phyloP scores from a whole-genome alignment of 1,140 invertebrate species.

The Onthophagus taurus region DNA sequence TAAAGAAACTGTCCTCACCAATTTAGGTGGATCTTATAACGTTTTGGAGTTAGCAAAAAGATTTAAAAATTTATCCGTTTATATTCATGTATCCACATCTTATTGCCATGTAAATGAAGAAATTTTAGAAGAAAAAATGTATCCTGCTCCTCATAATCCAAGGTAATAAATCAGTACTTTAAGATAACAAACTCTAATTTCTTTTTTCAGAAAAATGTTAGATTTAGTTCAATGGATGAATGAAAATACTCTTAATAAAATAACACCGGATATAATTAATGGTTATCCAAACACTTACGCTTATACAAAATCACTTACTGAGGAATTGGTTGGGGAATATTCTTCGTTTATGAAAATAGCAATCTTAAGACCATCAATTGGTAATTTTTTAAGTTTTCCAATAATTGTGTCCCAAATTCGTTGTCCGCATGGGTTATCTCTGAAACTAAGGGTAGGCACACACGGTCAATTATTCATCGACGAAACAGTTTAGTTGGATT shows the following conservation, averaged over 20 bases:
- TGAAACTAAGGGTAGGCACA: no score
- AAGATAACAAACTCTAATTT: not conserved
- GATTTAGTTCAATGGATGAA: conserved; percentile 71
- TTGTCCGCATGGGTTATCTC: no score
- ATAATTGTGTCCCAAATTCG: not conserved
- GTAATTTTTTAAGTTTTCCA: conserved; percentile 40
- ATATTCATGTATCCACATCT: conserved; percentile 74
- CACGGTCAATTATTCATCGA: no score
- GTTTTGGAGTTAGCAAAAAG: conserved; percentile 38
- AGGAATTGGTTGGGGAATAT: conserved; percentile 56
- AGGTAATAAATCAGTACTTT: conserved; percentile 34
- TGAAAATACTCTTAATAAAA: conserved; percentile 52
- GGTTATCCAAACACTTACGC: conserved; percentile 72
- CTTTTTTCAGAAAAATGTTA: conserved; percentile 41
- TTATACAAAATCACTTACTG: conserved; percentile 66
- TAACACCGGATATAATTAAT: conserved; percentile 70
- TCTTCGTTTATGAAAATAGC: conserved; percentile 52
- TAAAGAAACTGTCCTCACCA: conserved; percentile 42
- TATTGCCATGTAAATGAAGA: conserved; percentile 68
- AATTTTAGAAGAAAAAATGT: conserved; percentile 57
- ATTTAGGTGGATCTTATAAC: conserved; percentile 41
- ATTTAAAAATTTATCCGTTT: conserved; percentile 35
- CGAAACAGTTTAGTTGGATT: no score
- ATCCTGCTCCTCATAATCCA: conserved; percentile 63
- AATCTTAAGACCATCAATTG: conserved; percentile 66